Evolutionary conservation across 2,888 invertebrate species (phyloP), one percentile per base, ranked within the genome.

Genomic region (Leptodirus hochenwartii): DNA sequence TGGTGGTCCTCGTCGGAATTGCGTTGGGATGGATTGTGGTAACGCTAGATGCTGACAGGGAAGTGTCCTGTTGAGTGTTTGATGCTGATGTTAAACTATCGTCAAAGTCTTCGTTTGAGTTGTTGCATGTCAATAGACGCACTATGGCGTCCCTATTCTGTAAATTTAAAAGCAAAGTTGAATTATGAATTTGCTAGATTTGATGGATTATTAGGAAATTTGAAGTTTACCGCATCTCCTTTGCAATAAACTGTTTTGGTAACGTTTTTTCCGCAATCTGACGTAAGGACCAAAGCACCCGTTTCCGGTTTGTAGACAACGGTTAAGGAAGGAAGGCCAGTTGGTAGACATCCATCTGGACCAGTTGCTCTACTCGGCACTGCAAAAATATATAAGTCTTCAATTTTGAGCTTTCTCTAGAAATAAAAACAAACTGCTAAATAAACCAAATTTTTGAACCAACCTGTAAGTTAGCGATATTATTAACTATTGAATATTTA

Each of bases 231-330:
- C 62, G 73, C 67, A 51, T 74, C 71, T 42, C 77, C 75, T 44
- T 71, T 73, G 52, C 79, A 79, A 38, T 75, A 68, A 33, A 78
- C 69, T 37, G 72, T 64, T 45, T 73, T 66, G 3, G 75, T 69
- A 8, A 75, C 78, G 35, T 74, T 76, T 35, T 76, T 54, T 29
- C 77, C 77, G 42, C 79, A 79, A 49, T 79, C 78, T 15, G 74
- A 68, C 22, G 76, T 74, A 31, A 79, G 58, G 50, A 76, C 77
- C 29, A 79, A 67, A 26, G 76, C 76, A 17, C 75, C 74, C 47
- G 74, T 73, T 47, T 79, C 79, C 15, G 78, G 78, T 46, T 78
- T 62, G 47, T 76, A 80, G 34, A 77, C 62, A 38, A 75, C 69
- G 2, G 78, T 79, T 38, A 78, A 55, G 17, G 76, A 75, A 4